Evolutionary conservation across 2,113 vertebrate species (phyloP).

Genomic region (Neoarius graeffei): DNA sequence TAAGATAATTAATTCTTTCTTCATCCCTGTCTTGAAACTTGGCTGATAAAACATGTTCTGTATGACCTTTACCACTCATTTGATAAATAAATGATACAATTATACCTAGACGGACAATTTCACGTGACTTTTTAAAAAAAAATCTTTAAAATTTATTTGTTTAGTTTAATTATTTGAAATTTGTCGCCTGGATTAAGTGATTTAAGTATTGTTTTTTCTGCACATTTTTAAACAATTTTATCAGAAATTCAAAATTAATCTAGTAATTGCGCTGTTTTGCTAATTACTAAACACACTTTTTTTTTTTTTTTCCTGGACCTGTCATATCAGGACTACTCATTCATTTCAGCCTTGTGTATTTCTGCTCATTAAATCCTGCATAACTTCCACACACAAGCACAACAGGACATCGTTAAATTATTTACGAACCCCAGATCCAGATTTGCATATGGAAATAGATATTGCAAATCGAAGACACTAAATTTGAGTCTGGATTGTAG

Average conservation of each 20-base stretch:
- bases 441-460: slow-evolving; percentile 28
- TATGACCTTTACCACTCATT: neutral
- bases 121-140: neutral
- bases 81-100: neutral
- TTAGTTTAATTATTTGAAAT: neutral
- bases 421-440: neutral
- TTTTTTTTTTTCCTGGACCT: neutral
- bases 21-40: neutral
- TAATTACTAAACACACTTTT: too few species aligned
- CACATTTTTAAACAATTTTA: neutral
- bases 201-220: neutral
- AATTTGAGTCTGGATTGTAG: neutral
- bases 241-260: neutral
- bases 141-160: neutral
- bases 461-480: slow-evolving; percentile 9
- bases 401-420: neutral
- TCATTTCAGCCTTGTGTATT: neutral
- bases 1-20: neutral
- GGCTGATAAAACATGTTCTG: neutral
- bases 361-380: neutral
- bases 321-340: neutral
- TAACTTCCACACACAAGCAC: neutral
- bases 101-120: neutral
- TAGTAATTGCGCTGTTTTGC: neutral
- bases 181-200: neutral